Percentiles rank a stretch among this genome's conserved stretches.
Conservation (phyloP, 2,888 invertebrate species). For the Callosobruchus maculatus region DNA sequence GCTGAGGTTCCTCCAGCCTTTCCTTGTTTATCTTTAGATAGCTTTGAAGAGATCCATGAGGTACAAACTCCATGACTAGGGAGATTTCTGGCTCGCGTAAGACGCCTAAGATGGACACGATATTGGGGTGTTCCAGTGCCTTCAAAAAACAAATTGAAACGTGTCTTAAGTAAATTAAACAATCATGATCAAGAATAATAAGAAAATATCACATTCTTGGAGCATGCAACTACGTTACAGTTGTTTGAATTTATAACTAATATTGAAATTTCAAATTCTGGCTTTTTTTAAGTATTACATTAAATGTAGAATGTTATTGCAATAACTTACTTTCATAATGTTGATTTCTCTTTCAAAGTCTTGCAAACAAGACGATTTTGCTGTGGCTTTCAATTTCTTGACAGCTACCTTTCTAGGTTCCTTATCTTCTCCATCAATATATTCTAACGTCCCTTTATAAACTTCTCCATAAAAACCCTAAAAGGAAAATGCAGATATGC, state of each 20-base stretch:
- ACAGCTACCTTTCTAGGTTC: constrained; percentile 62
- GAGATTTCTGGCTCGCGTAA: constrained; percentile 73
- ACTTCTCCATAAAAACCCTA: constrained; percentile 87
- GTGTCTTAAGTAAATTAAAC: neutral
- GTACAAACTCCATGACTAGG: constrained; percentile 86
- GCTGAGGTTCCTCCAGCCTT: constrained; percentile 57
- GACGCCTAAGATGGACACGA: constrained; percentile 82
- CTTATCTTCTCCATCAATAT: constrained; percentile 48
- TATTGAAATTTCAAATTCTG: no score
- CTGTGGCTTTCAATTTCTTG: constrained; percentile 60
- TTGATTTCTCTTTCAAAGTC: constrained; percentile 83
- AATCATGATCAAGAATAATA: neutral
- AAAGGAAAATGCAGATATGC: neutral
- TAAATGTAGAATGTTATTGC: neutral
- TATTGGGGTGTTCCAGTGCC: constrained; percentile 80
- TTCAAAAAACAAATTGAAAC: constrained; percentile 41
- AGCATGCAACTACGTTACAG: no score
- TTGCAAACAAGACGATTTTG: constrained; percentile 52
- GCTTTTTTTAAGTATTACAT: no score
- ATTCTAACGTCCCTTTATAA: constrained; percentile 70
- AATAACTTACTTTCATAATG: constrained; percentile 72
- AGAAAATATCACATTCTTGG: no score
- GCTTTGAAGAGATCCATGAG: constrained; percentile 76
- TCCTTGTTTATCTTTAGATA: constrained; percentile 75
- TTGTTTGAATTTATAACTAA: no score